Conservation (phyloP, 2,888 invertebrate species). For the Caenorhabditis becei region DNA sequence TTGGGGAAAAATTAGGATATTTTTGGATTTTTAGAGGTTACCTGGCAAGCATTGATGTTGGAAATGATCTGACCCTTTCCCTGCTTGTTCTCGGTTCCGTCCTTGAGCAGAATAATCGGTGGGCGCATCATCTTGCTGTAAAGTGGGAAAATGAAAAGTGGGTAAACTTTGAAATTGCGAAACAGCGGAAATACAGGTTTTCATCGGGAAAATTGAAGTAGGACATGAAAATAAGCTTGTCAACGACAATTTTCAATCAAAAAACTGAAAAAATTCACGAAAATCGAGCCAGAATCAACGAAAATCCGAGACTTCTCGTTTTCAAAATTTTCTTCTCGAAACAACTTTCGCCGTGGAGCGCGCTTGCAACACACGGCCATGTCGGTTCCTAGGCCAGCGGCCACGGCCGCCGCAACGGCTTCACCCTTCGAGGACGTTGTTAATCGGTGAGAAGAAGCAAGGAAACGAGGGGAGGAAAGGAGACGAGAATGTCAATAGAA, state of each 20-base stretch:
- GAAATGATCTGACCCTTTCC: slow-evolving; percentile 86
- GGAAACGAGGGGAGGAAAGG: slow-evolving; percentile 1
- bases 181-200: not conserved
- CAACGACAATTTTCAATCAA: no score
- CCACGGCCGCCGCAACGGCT: slow-evolving; percentile 30
- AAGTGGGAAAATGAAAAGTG: slow-evolving; percentile 17
- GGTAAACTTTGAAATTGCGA: slow-evolving; percentile 11
- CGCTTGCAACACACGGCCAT: slow-evolving; percentile 37
- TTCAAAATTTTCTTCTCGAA: slow-evolving; percentile 53
- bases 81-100: slow-evolving; percentile 93
- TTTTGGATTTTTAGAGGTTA: slow-evolving; percentile 43
- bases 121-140: slow-evolving; percentile 84
- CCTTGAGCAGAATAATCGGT: slow-evolving; percentile 96
- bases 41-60: slow-evolving; percentile 82
- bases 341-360: slow-evolving; percentile 41
- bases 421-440: not conserved
- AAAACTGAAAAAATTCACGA: not conserved
- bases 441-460: slow-evolving; percentile 25
- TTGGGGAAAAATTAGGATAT: not conserved
- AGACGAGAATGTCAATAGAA: slow-evolving; percentile 50
- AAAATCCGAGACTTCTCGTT: not conserved
- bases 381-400: slow-evolving; percentile 8
- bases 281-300: not conserved
- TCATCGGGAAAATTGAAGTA: no score
- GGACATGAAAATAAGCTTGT: no score